Evolutionary conservation across 2,797 vertebrate genomes (phyloP).

Genomic region (Danio albolineatus): DNA sequence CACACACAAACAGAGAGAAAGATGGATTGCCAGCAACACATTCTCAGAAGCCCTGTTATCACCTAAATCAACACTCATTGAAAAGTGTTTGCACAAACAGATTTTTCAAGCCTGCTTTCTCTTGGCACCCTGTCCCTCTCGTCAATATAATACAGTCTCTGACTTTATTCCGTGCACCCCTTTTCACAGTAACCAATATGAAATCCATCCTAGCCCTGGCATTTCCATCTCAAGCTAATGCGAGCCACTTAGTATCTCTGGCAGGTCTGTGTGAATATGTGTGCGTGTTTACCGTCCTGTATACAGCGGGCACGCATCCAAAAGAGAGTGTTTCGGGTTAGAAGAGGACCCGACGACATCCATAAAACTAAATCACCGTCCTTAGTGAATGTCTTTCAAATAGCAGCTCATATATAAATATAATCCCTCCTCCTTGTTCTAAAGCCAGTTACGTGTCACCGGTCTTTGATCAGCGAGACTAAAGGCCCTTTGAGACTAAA

Average conservation of each 20-base stretch:
- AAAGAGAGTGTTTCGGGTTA: slow-evolving; percentile 17
- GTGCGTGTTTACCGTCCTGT: background rate
- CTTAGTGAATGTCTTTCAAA: slow-evolving; percentile 8
- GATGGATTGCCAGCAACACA: slow-evolving; percentile 35
- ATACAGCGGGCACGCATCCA: slow-evolving; percentile 23
- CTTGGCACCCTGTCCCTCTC: slow-evolving; percentile 31
- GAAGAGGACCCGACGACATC: background rate
- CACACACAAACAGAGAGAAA: background rate
- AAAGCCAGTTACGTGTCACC: background rate
- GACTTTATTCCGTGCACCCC: slow-evolving; percentile 20
- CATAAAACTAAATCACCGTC: slow-evolving; percentile 13
- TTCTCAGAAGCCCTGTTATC: slow-evolving; percentile 52
- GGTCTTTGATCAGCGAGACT: slow-evolving; percentile 10
- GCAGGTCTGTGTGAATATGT: slow-evolving; percentile 26
- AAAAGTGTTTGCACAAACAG: slow-evolving; percentile 52
- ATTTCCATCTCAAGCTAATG: slow-evolving; percentile 31
- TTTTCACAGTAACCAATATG: slow-evolving; percentile 36
- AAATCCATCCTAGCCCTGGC: slow-evolving; percentile 20
- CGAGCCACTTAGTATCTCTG: slow-evolving; percentile 32
- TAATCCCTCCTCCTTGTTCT: background rate
- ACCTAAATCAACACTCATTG: slow-evolving; percentile 53
- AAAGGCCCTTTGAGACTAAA: background rate
- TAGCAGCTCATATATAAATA: slow-evolving; percentile 12
- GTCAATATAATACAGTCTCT: slow-evolving; percentile 44
- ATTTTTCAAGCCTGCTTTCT: slow-evolving; percentile 44